Percentiles rank a stretch among this genome's conserved stretches.
Conservation (phyloP, 2,797 vertebrate species). For the Liasis olivaceus region DNA sequence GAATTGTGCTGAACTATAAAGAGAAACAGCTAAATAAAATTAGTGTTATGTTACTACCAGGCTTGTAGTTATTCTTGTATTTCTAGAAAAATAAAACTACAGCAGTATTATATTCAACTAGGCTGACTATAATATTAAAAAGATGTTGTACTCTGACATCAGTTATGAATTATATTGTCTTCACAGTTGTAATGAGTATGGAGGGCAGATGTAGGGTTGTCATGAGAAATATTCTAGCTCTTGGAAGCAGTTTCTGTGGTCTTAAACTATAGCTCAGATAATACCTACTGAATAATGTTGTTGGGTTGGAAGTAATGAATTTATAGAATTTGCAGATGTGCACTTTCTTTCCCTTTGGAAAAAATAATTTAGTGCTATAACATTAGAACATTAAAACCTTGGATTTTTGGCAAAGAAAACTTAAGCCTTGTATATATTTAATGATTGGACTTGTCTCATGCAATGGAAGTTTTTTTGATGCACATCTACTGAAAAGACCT, state of each 20-base stretch:
- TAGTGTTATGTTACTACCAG: not conserved
- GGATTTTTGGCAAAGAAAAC: not conserved
- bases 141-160: not conserved
- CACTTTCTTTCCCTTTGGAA: not conserved
- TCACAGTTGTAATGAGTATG: not conserved
- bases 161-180: not conserved
- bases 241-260: not conserved
- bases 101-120: not conserved
- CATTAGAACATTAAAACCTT: not conserved
- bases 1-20: not conserved
- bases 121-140: slow-evolving; percentile 10
- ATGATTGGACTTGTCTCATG: not conserved
- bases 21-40: not conserved
- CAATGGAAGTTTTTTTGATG: not conserved
- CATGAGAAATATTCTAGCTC: not conserved
- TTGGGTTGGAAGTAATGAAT: not conserved
- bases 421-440: not conserved
- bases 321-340: slow-evolving; percentile 15
- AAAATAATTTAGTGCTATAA: slow-evolving; percentile 5
- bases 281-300: slow-evolving; percentile 11
- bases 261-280: not conserved
- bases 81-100: not conserved
- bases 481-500: too few relatives aligned
- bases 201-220: not conserved
- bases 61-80: not conserved